These are phyloP conservation scores for Himalopsyche kuldschensis DNA, from an alignment of 2,888 invertebrate genomes.

Conservation along the genomic window DNA sequence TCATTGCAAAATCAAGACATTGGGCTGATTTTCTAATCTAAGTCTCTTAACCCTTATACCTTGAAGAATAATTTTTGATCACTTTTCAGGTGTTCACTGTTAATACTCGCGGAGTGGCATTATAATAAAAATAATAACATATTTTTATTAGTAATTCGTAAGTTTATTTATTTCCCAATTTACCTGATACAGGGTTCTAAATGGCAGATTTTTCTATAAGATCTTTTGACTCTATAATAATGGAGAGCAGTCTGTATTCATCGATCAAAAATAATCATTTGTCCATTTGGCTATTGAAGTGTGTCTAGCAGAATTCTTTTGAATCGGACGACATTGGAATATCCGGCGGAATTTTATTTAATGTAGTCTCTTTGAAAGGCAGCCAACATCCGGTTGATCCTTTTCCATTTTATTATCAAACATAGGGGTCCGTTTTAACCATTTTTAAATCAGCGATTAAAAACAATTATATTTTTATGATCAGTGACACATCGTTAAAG, in stretches of 20 bases:
- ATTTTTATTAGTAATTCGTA: no score
- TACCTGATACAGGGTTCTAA: neutral
- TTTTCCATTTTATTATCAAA: neutral
- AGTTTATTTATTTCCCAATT: neutral
- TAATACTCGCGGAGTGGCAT: no score
- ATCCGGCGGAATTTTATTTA: slow-evolving; percentile 29
- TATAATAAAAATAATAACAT: no score
- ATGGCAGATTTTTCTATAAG: neutral
- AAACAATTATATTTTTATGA: neutral
- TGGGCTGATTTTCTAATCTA: no score
- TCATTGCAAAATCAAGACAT: no score
- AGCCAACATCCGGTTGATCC: slow-evolving; percentile 15
- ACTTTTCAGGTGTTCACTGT: no score
- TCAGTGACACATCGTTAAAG: no score
- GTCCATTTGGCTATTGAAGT: slow-evolving; percentile 21
- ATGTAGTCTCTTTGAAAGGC: slow-evolving; percentile 17
- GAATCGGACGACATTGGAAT: slow-evolving; percentile 4
- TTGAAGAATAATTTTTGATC: no score
- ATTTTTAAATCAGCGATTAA: neutral
- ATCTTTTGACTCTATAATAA: neutral
- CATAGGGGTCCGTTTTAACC: neutral
- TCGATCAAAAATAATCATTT: slow-evolving; percentile 32
- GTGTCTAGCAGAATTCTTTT: neutral
- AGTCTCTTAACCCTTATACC: no score
- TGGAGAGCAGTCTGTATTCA: neutral